Evolutionary conservation across 2,113 vertebrate species (phyloP).

Genomic region (Herpailurus yagouaroundi): DNA sequence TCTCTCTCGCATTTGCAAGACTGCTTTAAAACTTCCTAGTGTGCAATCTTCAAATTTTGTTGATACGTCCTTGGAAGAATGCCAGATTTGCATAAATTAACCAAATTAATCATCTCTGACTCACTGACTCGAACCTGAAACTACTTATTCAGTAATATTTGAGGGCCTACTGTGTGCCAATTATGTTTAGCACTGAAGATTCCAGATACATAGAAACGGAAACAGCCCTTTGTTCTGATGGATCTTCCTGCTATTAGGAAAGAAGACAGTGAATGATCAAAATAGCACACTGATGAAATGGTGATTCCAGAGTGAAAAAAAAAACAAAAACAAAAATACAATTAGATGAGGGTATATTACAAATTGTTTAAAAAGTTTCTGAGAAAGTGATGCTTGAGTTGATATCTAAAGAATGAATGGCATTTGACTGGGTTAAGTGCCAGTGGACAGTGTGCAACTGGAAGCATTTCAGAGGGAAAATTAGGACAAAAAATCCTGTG

Average conservation of each 20-base stretch:
- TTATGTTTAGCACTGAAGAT: not conserved
- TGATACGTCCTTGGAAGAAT: constrained; percentile 15
- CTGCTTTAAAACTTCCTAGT: constrained; percentile 45
- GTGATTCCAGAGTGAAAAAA: not conserved
- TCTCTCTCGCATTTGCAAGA: constrained; percentile 47
- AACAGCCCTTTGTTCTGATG: not conserved
- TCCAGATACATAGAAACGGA: not conserved
- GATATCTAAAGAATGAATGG: not conserved
- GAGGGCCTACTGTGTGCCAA: not conserved
- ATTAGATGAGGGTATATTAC: not conserved
- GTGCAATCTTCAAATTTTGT: constrained; percentile 49
- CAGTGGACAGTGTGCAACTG: not conserved
- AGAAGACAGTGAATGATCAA: not conserved
- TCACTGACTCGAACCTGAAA: not conserved
- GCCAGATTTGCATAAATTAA: not conserved
- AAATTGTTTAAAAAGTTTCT: not conserved
- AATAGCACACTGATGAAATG: not conserved
- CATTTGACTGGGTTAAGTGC: not conserved
- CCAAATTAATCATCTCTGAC: not conserved
- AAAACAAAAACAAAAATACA: not conserved
- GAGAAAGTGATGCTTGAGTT: not conserved
- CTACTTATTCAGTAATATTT: not conserved
- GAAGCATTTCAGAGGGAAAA: not conserved
- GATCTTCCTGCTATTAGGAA: not conserved
- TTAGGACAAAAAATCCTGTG: not conserved